These are phyloP conservation scores for Zaprionus nigranus DNA, from an alignment of 1,140 invertebrate species.

Conservation along the genomic window DNA sequence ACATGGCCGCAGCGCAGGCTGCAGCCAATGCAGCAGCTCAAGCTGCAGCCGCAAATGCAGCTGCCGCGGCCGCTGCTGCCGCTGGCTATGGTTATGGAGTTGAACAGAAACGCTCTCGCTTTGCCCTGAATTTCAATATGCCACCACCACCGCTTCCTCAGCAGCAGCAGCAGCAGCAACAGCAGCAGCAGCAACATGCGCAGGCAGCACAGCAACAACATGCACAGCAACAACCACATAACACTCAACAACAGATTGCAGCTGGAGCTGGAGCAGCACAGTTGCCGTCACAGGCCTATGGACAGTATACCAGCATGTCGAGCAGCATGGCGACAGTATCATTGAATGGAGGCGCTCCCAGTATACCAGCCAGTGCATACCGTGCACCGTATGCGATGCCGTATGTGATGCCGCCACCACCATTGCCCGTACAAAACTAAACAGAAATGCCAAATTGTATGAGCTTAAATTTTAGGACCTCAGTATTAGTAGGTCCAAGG, in stretches of 20 bases:
- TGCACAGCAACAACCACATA: constrained; percentile 33
- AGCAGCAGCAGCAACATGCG: constrained; percentile 27
- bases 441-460: constrained; percentile 51
- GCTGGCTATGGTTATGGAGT: constrained; percentile 60
- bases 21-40: constrained; percentile 48
- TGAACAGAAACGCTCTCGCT: constrained; percentile 72
- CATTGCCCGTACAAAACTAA: constrained; percentile 83
- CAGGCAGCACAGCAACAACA: constrained; percentile 16
- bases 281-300: constrained; percentile 56
- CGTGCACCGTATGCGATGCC: constrained; percentile 65
- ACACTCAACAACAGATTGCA: constrained; percentile 14
- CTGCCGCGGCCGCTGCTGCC: constrained; percentile 37
- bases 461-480: constrained; percentile 33
- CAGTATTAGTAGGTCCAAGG: constrained; percentile 57
- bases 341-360: constrained; percentile 63
- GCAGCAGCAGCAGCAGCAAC: constrained; percentile 48
- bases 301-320: constrained; percentile 69
- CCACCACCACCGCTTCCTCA: constrained; percentile 62
- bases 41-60: constrained; percentile 47
- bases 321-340: constrained; percentile 72
- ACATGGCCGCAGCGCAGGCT: constrained; percentile 47
- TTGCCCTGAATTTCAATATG: constrained; percentile 73
- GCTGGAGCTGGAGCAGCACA: constrained; percentile 30
- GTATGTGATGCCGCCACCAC: constrained; percentile 79
- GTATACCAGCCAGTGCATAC: constrained; percentile 57